Percentiles rank a stretch among this genome's conserved stretches.
phyloP scores from a whole-genome alignment of 2,888 invertebrate genomes.

The Cephus nigrinus region DNA sequence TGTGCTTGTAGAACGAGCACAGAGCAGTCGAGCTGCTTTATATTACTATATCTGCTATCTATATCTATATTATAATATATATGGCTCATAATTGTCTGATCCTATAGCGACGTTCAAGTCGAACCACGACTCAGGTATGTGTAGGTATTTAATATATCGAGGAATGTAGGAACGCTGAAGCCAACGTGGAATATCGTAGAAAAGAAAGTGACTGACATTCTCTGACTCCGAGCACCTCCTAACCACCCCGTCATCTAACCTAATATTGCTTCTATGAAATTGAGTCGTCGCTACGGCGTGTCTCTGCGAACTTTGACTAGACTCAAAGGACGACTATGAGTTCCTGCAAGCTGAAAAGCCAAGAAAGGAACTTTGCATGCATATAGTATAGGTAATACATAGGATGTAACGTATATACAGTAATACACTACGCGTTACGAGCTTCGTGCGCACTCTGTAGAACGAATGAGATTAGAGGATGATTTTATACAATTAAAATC shows the following conservation, averaged over 20 bases:
- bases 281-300: not conserved
- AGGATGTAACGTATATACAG: not conserved
- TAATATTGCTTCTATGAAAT: slow-evolving; percentile 1
- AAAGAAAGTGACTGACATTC: not conserved
- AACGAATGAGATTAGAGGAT: not conserved
- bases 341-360: not conserved
- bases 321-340: not conserved
- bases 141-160: slow-evolving; percentile 22
- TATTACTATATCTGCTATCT: not conserved
- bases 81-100: not conserved
- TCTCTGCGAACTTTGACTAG: not conserved
- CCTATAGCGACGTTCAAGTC: not conserved
- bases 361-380: not conserved
- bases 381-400: not conserved
- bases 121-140: slow-evolving; percentile 4
- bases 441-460: not conserved
- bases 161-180: slow-evolving; percentile 16
- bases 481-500: not conserved
- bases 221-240: not conserved
- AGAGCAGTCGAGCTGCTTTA: not conserved
- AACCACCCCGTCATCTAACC: not conserved
- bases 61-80: not conserved
- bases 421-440: not conserved
- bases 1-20: not conserved
- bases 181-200: not conserved